These are phyloP conservation scores for Odobenus rosmarus DNA, from an alignment of 2,113 vertebrate genomes.

Conservation along the genomic window DNA sequence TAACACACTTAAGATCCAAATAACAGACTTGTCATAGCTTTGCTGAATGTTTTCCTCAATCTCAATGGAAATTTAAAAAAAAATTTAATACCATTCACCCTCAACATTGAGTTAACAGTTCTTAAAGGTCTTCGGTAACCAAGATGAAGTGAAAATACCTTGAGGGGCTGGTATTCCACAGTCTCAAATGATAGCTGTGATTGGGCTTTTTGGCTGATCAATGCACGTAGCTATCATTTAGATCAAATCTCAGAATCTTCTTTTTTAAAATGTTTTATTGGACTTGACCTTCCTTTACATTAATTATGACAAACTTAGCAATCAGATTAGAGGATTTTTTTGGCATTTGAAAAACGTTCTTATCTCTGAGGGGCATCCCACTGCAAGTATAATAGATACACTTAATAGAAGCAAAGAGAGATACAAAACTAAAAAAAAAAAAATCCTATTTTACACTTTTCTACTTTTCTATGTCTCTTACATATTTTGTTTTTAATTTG, in stretches of 20 bases:
- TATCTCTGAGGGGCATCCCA: not conserved
- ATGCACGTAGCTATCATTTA: not conserved
- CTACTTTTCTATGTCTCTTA: not conserved
- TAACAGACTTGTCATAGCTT: not conserved
- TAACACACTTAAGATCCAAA: not conserved
- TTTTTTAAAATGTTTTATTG: not conserved
- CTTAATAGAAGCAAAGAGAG: not conserved
- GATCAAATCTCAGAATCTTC: not conserved
- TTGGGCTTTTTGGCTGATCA: not conserved
- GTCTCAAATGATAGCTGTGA: not conserved
- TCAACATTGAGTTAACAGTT: not conserved
- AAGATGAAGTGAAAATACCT: not conserved
- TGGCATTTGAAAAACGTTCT: not conserved
- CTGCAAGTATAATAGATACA: not conserved
- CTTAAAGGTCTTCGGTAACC: not conserved
- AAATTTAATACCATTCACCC: not conserved
- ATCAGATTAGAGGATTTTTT: not conserved
- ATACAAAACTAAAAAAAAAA: not conserved
- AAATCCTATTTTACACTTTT: not conserved
- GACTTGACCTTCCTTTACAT: not conserved
- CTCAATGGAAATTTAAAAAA: not conserved
- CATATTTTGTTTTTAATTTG: not conserved
- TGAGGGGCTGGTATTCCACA: not conserved
- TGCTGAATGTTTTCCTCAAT: slow-evolving; percentile 4
- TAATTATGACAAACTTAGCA: not conserved